Percentiles rank a stretch among this genome's conserved stretches.
These are phyloP conservation scores for Iselma pallidipennis DNA, from an alignment of 2,888 invertebrate genomes.

Conservation along the genomic window DNA sequence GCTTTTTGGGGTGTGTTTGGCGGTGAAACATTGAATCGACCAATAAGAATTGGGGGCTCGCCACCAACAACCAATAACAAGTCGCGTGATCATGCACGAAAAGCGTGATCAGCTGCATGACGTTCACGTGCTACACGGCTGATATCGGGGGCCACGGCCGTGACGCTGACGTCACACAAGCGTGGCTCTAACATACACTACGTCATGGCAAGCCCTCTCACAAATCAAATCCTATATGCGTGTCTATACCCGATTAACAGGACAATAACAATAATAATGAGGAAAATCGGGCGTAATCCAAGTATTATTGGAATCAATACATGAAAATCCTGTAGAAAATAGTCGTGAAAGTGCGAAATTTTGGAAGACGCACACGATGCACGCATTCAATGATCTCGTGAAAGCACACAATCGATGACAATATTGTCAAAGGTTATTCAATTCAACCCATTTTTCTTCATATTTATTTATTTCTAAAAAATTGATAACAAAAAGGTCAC, in stretches of 20 bases:
- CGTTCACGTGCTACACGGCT: constrained; percentile 86
- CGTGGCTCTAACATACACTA: constrained; percentile 52
- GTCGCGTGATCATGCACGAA: constrained; percentile 68
- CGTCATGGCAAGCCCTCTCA: constrained; percentile 48
- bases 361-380: background rate
- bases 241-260: background rate
- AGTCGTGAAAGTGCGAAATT: background rate
- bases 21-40: constrained; percentile 55
- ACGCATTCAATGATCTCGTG: background rate
- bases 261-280: background rate
- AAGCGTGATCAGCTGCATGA: constrained; percentile 76
- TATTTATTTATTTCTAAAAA: too few relatives aligned
- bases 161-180: constrained; percentile 65
- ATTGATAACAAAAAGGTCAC: background rate
- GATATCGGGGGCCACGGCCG: constrained; percentile 66
- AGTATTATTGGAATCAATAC: background rate
- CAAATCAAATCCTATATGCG: background rate
- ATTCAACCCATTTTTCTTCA: background rate
- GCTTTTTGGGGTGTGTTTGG: constrained; percentile 58
- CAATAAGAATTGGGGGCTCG: constrained; percentile 75
- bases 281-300: background rate
- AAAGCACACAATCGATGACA: background rate
- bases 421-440: background rate
- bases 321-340: background rate
- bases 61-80: constrained; percentile 65